These are phyloP conservation scores for Conus ventricosus DNA, from an alignment of 1,140 invertebrate genomes.

Conservation along the genomic window DNA sequence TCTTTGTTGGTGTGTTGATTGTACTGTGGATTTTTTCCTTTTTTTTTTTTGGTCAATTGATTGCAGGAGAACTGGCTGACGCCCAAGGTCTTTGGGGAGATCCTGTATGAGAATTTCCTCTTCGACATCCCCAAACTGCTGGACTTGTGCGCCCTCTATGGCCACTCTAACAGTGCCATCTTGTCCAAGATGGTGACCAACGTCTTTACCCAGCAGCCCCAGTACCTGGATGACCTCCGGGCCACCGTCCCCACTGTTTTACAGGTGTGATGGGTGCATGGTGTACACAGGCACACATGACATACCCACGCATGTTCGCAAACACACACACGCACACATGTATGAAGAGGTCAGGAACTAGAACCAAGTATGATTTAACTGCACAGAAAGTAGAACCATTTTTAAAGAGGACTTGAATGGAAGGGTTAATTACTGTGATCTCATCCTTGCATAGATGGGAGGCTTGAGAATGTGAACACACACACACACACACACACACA, in stretches of 20 bases:
- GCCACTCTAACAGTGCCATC: slow-evolving; percentile 79
- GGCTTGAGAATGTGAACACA: not conserved
- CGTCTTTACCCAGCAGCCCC: slow-evolving; percentile 83
- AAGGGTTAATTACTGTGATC: no score
- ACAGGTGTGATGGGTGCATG: slow-evolving; percentile 60
- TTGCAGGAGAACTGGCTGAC: slow-evolving; percentile 80
- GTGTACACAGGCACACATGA: not conserved
- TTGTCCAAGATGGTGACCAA: slow-evolving; percentile 81
- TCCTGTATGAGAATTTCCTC: slow-evolving; percentile 87
- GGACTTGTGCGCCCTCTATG: slow-evolving; percentile 86
- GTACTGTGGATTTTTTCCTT: no score
- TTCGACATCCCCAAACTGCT: slow-evolving; percentile 88
- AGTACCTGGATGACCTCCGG: slow-evolving; percentile 82
- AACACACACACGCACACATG: not conserved
- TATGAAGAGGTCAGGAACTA: not conserved
- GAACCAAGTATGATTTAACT: no score
- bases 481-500: not conserved
- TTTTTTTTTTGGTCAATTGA: no score
- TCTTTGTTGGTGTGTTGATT: no score
- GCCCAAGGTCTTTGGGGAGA: slow-evolving; percentile 80
- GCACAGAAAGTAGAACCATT: no score
- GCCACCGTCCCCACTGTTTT: slow-evolving; percentile 75
- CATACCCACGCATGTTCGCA: not conserved
- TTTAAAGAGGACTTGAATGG: no score
- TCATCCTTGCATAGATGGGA: no score